Evolutionary conservation across 1,140 invertebrate genomes (phyloP).

Genomic region (Colletes gigas): DNA sequence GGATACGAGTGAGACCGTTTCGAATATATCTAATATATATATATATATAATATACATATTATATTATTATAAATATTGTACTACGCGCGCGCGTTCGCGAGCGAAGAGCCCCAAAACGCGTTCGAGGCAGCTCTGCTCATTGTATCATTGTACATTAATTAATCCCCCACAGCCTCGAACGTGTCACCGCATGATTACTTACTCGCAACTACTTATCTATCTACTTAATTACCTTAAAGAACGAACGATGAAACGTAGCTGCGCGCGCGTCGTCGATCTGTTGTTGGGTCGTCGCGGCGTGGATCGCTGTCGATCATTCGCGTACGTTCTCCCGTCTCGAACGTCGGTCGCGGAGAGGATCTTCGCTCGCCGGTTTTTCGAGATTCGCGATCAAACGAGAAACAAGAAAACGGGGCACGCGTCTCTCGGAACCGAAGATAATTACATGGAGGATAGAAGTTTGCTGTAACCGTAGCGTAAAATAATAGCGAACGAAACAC

Average conservation of each 20-base stretch:
- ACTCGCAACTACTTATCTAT: slow-evolving; percentile 69
- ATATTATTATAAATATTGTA: slow-evolving; percentile 57
- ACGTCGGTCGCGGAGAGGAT: too few species aligned
- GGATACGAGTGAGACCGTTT: slow-evolving; percentile 77
- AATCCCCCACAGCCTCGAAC: slow-evolving; percentile 17
- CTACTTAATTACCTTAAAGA: slow-evolving; percentile 70
- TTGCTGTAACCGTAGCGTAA: too few species aligned
- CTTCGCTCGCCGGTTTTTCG: too few species aligned
- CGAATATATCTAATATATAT: slow-evolving; percentile 71
- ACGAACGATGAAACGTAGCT: slow-evolving; percentile 36
- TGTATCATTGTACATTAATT: neutral
- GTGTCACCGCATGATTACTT: slow-evolving; percentile 64
- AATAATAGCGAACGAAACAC: too few species aligned
- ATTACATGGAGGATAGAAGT: too few species aligned
- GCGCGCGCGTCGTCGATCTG: neutral
- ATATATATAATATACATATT: slow-evolving; percentile 67
- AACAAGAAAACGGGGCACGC: too few species aligned
- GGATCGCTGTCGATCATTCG: neutral
- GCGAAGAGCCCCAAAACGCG: slow-evolving; percentile 11
- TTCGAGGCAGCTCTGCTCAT: slow-evolving; percentile 36
- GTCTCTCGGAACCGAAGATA: too few species aligned
- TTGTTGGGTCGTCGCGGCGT: neutral
- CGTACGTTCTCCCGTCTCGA: too few species aligned
- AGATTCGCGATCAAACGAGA: too few species aligned
- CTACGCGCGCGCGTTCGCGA: slow-evolving; percentile 68